These are phyloP conservation scores for Rallus limicola DNA, from an alignment of 2,113 vertebrate genomes.

Conservation along the genomic window DNA sequence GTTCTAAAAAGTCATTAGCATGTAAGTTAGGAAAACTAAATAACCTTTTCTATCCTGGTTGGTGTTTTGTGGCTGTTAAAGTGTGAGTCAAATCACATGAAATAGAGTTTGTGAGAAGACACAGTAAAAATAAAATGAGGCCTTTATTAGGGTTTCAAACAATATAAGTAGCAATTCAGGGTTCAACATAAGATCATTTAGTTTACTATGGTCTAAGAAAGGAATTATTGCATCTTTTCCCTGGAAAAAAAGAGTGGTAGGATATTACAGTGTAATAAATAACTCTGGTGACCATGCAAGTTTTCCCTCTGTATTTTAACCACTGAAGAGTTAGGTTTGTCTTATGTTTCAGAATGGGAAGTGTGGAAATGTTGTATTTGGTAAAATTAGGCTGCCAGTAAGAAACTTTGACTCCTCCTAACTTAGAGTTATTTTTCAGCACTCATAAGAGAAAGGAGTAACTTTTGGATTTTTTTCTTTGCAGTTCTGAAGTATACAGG, in stretches of 20 bases:
- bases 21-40: neutral
- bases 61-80: neutral
- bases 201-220: neutral
- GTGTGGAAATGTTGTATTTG: neutral
- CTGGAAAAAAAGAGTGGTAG: neutral
- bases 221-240: neutral
- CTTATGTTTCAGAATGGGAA: neutral
- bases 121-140: neutral
- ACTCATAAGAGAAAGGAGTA: neutral
- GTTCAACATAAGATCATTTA: neutral
- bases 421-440: neutral
- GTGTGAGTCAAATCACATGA: neutral
- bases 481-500: constrained; percentile 91
- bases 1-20: neutral
- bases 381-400: neutral
- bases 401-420: neutral
- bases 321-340: neutral
- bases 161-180: neutral
- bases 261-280: neutral
- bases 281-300: neutral
- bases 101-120: neutral
- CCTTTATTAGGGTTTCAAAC: neutral
- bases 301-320: neutral
- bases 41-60: neutral
- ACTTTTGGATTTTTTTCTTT: neutral